phyloP scores from a whole-genome alignment of 2,888 invertebrate species.

The Caradrina clavipalpis region DNA sequence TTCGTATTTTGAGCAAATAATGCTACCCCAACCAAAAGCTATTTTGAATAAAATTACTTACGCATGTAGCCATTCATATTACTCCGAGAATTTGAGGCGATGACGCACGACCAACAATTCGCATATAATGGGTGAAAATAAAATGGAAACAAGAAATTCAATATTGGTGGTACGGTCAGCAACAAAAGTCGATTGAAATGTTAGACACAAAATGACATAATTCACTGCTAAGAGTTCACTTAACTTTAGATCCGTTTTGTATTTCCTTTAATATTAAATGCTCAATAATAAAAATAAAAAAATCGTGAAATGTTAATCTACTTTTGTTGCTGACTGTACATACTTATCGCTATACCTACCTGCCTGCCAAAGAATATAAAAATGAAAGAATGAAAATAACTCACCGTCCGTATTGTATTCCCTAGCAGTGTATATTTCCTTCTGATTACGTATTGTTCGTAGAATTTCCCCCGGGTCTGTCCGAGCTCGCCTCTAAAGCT shows the following conservation, averaged over 20 bases:
- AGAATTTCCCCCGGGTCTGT: constrained; percentile 71
- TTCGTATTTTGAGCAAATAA: constrained; percentile 35
- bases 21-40: constrained; percentile 25
- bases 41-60: constrained; percentile 57
- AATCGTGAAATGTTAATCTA: too few species aligned
- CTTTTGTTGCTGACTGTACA: too few species aligned
- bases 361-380: constrained; percentile 31
- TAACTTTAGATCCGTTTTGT: too few species aligned
- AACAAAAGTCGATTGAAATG: too few species aligned
- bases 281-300: too few species aligned
- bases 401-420: constrained; percentile 47
- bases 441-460: constrained; percentile 61
- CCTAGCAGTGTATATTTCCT: constrained; percentile 49
- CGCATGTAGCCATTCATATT: constrained; percentile 47
- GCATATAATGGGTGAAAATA: constrained; percentile 25
- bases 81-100: constrained; percentile 20
- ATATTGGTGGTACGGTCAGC: constrained; percentile 11
- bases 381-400: constrained; percentile 45
- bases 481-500: constrained; percentile 59
- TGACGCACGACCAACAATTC: constrained; percentile 50
- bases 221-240: too few species aligned
- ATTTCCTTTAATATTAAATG: too few species aligned
- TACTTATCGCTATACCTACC: constrained; percentile 27
- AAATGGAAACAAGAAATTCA: constrained; percentile 36
- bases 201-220: too few species aligned